Conservation (phyloP, 2,888 invertebrate genomes). For the Hyles lineata region DNA sequence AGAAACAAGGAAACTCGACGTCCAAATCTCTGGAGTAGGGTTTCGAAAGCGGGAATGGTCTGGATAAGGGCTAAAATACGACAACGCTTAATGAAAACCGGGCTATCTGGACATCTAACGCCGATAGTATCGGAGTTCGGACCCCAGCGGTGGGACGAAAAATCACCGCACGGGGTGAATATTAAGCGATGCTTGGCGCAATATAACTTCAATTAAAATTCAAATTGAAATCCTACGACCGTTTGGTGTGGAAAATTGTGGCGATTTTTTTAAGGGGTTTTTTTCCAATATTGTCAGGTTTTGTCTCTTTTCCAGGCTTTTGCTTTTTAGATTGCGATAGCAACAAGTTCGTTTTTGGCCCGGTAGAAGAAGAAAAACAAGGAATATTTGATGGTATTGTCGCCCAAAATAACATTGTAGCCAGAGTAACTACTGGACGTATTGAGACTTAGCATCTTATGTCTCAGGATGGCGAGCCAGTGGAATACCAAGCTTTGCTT, state of each 20-base stretch:
- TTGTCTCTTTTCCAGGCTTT: no score
- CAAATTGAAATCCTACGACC: constrained; percentile 76
- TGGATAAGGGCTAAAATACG: constrained; percentile 38
- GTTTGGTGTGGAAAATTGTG: constrained; percentile 18
- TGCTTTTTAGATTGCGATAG: no score
- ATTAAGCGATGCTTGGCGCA: constrained; percentile 83
- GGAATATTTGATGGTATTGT: no score
- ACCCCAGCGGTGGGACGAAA: constrained; percentile 53
- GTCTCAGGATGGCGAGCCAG: no score
- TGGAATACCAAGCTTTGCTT: no score
- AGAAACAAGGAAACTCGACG: constrained; percentile 19
- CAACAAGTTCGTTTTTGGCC: no score
- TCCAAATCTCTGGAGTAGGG: constrained; percentile 19
- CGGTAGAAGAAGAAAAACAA: no score
- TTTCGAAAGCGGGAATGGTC: constrained; percentile 3
- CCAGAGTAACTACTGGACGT: no score
- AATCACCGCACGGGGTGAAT: constrained; percentile 81
- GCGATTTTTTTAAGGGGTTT: background rate
- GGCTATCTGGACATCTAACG: constrained; percentile 21
- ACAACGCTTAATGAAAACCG: constrained; percentile 37
- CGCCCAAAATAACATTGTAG: no score
- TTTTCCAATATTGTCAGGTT: background rate
- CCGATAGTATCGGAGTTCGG: constrained; percentile 4
- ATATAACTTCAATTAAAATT: constrained; percentile 85
- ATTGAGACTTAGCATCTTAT: no score